Evolutionary conservation across 2,797 vertebrate species (phyloP).

Genomic region (Acropternis orthonyx): DNA sequence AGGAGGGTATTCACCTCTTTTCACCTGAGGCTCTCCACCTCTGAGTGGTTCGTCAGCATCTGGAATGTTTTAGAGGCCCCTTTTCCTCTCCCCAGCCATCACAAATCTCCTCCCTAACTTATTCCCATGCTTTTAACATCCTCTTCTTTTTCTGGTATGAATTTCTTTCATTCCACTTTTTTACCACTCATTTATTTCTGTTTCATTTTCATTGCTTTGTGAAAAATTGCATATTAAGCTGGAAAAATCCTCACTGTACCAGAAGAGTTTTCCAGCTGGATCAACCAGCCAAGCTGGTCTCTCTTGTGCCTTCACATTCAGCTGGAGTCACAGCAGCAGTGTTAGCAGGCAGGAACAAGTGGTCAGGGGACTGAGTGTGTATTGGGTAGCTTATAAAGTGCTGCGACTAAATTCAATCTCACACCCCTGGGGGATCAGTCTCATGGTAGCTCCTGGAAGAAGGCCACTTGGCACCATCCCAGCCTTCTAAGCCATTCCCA

Average conservation of each 20-base stretch:
- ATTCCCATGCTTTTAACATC: not conserved
- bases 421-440: not conserved
- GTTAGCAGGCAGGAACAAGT: not conserved
- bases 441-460: not conserved
- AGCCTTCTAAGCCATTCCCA: not conserved
- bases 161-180: not conserved
- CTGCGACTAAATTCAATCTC: not conserved
- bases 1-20: not conserved
- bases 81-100: not conserved
- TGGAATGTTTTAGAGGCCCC: not conserved
- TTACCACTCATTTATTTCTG: not conserved
- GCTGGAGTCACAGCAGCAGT: not conserved
- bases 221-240: not conserved
- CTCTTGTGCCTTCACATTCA: not conserved
- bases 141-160: not conserved
- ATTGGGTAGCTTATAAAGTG: not conserved
- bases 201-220: not conserved
- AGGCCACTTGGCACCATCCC: not conserved
- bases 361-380: not conserved
- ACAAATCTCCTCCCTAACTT: not conserved
- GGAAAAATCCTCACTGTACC: not conserved
- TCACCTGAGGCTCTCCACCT: not conserved
- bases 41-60: not conserved
- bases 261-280: not conserved
- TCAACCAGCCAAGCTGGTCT: not conserved